Conservation (phyloP, 2,888 invertebrate species). For the Scelioninae gen. 1 region DNA sequence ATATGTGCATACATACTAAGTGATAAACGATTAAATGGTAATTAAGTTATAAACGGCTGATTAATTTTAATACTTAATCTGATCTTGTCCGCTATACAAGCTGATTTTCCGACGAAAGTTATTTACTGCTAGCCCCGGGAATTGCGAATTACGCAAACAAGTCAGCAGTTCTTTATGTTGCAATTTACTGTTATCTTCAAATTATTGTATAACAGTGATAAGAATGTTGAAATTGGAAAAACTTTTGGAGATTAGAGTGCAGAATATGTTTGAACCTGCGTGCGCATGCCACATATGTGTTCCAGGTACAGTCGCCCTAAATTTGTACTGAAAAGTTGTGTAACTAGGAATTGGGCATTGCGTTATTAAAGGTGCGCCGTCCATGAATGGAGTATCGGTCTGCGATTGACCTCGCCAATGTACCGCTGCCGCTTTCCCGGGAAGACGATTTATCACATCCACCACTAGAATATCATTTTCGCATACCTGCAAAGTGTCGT, state of each 20-base stretch:
- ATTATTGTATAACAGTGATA: not conserved
- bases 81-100: not conserved
- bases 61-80: slow-evolving; percentile 19
- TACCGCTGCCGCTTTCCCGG: slow-evolving; percentile 88
- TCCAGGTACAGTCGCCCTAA: slow-evolving; percentile 88
- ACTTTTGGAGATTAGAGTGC: too few relatives aligned
- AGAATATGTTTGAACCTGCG: too few relatives aligned
- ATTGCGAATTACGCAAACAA: not conserved
- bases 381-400: slow-evolving; percentile 89
- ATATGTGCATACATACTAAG: not conserved
- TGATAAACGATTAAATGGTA: slow-evolving; percentile 9
- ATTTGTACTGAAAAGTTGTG: slow-evolving; percentile 89
- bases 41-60: slow-evolving; percentile 10
- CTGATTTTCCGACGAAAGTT: slow-evolving; percentile 3
- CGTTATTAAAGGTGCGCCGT: slow-evolving; percentile 91
- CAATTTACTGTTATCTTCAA: not conserved
- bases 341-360: slow-evolving; percentile 90
- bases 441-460: slow-evolving; percentile 89
- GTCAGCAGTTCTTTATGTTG: not conserved
- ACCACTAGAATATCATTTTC: slow-evolving; percentile 90
- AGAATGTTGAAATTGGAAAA: not conserved
- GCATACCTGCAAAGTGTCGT: slow-evolving; percentile 86
- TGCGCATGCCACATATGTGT: slow-evolving; percentile 91
- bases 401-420: slow-evolving; percentile 91
- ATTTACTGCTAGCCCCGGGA: not conserved